phyloP scores from a whole-genome alignment of 2,113 vertebrate genomes.

The Uria lomvia region DNA sequence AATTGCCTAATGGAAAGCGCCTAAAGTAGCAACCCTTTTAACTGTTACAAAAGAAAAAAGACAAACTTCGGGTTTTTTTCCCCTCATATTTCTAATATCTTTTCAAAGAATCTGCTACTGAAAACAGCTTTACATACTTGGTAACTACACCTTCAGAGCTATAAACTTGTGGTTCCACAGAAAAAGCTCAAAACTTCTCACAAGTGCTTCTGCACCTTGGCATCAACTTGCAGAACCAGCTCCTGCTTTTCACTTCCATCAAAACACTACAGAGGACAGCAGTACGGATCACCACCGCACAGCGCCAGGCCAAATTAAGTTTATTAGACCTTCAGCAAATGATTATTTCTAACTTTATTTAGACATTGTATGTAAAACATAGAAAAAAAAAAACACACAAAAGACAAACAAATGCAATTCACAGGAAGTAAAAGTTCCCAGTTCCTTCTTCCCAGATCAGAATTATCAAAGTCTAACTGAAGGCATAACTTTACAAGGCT shows the following conservation, averaged over 20 bases:
- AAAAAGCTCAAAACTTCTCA: background rate
- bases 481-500: background rate
- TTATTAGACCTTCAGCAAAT: background rate
- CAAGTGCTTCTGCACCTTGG: background rate
- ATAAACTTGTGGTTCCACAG: background rate
- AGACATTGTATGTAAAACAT: background rate
- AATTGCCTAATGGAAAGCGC: background rate
- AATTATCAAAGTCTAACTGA: background rate
- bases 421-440: background rate
- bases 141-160: background rate
- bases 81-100: background rate
- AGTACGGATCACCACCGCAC: background rate
- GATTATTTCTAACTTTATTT: background rate
- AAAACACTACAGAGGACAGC: background rate
- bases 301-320: background rate
- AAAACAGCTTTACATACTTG: background rate
- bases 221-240: background rate
- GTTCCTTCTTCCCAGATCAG: background rate
- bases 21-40: background rate
- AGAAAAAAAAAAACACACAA: background rate
- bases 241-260: background rate
- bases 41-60: background rate
- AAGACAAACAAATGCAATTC: background rate
- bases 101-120: background rate
- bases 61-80: rapidly evolving